Evolutionary conservation across 2,888 invertebrate genomes (phyloP), one percentile per base, ranked within the genome.

Genomic region (Dryomyza anilis): DNA sequence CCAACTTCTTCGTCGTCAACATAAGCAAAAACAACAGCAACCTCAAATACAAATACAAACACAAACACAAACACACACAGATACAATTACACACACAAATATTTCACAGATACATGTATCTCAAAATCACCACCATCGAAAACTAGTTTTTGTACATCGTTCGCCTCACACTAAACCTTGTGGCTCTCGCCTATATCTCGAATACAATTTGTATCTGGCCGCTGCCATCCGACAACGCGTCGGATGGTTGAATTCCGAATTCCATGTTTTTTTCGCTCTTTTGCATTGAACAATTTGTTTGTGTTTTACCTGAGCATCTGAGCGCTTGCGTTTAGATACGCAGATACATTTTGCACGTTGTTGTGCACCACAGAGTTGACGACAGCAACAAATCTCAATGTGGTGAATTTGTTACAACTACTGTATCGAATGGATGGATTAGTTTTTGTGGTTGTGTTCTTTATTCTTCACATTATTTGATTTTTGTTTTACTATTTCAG

Each of bases 1-100:
- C 68, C 69, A 71, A 72, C 70, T n/a, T n/a, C n/a, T n/a, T n/a
- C n/a, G n/a, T n/a, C n/a, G 65, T 58, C 68, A 70, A 69, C 60
- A 61, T 45, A 60, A 63, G 21, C 36, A 43, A 69, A 67, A 52
- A 52, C 52, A 55, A 55, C 33, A 55, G 27, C 33, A 4, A 50
- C 25, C 23, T 23, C 48, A 48, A 33, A 64, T 58, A 36, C 52
- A 39, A 3, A 65, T 19, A 25, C 19, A 33, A 60, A 60, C 60
- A 25, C n/a, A 56, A 21, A 43, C 60, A 52, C 36, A 43, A 14
- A 65, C 53, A 16, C 29, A 62, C 57, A 64, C 60, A 60, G 52
- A 16, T 23, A 39, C 25, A 10, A 30, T 45, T 30, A 55, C 14
- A 52, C 21, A 39, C n/a, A n/a, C n/a, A n/a, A n/a, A n/a, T n/a